Evolutionary conservation across 92 coral and sea anemone genomes (phyloP).

Genomic region (Diadumene lineata): DNA sequence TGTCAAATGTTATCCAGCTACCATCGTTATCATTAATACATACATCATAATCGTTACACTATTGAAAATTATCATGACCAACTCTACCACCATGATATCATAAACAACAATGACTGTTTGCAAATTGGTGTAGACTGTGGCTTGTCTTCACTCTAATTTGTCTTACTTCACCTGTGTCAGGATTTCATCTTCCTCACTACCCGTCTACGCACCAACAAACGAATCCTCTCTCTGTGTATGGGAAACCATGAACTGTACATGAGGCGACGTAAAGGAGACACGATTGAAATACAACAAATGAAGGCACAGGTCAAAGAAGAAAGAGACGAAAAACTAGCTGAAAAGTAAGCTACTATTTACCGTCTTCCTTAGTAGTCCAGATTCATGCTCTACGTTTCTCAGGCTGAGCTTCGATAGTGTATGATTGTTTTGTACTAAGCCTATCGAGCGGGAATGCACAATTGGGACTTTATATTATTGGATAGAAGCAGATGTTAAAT

Average conservation of each 20-base stretch:
- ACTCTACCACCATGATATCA: neutral
- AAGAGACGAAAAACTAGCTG: constrained; percentile 42
- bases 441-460: too few relatives aligned
- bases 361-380: too few relatives aligned
- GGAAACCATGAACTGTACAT: constrained; percentile 97
- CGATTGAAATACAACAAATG: constrained; percentile 98
- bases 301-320: constrained; percentile 84
- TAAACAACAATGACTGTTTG: neutral
- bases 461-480: too few relatives aligned
- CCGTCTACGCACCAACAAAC: constrained; percentile 73
- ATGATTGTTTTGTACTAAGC: too few relatives aligned
- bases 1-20: neutral
- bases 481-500: too few relatives aligned
- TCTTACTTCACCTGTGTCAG: constrained; percentile 28
- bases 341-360: constrained; percentile 62
- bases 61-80: neutral
- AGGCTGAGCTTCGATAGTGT: too few relatives aligned
- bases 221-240: constrained; percentile 76
- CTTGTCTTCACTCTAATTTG: neutral
- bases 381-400: too few relatives aligned
- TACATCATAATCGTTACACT: neutral
- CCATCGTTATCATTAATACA: neutral
- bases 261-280: constrained; percentile 90
- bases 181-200: constrained; percentile 87
- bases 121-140: neutral